These are phyloP conservation scores for Julus scandinavius DNA, from an alignment of 2,888 invertebrate genomes.

Conservation along the genomic window DNA sequence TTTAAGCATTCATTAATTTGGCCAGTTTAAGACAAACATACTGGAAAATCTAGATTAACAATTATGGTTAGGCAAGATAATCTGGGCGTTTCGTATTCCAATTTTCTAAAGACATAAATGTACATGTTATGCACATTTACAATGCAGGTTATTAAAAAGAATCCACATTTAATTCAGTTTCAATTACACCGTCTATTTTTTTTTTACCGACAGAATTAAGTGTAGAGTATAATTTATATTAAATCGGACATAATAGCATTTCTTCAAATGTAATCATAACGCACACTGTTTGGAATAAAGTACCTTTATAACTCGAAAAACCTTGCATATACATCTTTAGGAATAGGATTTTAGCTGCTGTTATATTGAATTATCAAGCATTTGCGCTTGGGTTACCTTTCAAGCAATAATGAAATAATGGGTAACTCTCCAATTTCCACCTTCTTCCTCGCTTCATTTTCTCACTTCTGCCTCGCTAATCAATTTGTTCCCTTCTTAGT, in stretches of 20 bases:
- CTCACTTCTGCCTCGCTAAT: constrained; percentile 37
- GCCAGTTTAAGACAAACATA: no score
- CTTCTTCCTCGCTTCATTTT: constrained; percentile 24
- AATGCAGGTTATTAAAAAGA: neutral
- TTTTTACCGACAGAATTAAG: neutral
- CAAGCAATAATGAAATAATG: constrained; percentile 20
- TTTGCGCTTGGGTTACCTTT: constrained; percentile 23
- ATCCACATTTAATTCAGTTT: neutral
- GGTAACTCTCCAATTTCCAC: constrained; percentile 38
- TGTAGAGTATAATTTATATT: neutral
- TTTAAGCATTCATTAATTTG: no score
- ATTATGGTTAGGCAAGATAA: no score
- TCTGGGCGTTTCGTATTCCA: no score
- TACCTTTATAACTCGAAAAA: neutral
- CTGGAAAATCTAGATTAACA: no score
- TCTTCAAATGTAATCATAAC: neutral
- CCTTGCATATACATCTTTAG: neutral
- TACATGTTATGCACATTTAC: no score
- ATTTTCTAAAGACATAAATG: no score
- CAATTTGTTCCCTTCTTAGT: constrained; percentile 24
- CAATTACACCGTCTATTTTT: neutral
- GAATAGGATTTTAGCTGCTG: neutral
- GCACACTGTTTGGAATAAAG: neutral
- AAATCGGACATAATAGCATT: neutral
- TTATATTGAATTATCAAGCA: constrained; percentile 27